These are phyloP conservation scores for Nymphicus hollandicus DNA, from an alignment of 2,113 vertebrate species.

Conservation along the genomic window DNA sequence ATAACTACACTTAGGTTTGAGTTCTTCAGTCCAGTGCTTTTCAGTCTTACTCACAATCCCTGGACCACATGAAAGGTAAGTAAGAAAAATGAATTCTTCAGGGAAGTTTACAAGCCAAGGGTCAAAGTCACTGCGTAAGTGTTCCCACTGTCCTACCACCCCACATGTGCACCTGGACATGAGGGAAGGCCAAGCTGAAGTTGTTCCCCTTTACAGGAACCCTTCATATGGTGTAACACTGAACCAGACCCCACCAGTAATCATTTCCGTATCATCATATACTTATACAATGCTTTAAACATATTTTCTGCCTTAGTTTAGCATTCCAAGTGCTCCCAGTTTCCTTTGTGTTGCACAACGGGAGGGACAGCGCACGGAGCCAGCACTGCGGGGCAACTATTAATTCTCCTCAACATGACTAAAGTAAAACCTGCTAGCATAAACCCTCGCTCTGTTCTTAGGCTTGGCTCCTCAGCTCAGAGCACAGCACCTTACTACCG, in stretches of 20 bases:
- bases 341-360: slow-evolving; percentile 14
- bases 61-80: neutral
- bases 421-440: neutral
- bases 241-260: neutral
- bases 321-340: neutral
- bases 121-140: neutral
- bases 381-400: neutral
- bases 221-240: neutral
- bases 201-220: neutral
- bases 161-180: accelerated
- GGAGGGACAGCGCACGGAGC: neutral
- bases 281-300: slow-evolving; percentile 1
- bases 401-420: neutral
- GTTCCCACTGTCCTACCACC: accelerated
- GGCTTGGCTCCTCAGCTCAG: neutral
- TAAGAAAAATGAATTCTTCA: accelerated
- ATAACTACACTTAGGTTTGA: neutral
- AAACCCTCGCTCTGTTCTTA: accelerated
- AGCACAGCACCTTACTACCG: accelerated
- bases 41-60: neutral
- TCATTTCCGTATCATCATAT: neutral
- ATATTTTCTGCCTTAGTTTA: neutral
- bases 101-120: neutral
- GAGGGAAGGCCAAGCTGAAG: neutral
- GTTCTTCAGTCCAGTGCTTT: neutral